A percentile compares a stretch with the other conserved stretches of the same genome.
These are phyloP conservation scores for Thaumetopoea pityocampa DNA, from an alignment of 1,140 invertebrate species.

Conservation along the genomic window DNA sequence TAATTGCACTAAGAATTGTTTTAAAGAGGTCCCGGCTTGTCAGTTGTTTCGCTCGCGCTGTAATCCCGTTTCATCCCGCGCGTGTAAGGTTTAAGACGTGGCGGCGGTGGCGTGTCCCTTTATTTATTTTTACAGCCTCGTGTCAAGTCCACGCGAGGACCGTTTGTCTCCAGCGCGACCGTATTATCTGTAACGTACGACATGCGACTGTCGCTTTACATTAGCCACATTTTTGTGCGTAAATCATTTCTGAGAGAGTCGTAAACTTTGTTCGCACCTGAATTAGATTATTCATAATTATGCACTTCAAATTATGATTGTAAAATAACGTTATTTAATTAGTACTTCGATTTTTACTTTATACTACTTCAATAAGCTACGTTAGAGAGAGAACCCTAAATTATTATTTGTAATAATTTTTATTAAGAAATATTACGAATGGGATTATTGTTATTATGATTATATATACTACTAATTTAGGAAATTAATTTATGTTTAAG, in stretches of 20 bases:
- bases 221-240: constrained; percentile 27
- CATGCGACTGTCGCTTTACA: constrained; percentile 30
- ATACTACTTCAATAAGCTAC: no score
- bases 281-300: not conserved
- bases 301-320: no score
- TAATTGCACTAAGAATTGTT: constrained; percentile 6
- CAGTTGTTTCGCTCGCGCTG: constrained; percentile 8
- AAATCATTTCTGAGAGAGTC: constrained; percentile 20
- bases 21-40: constrained; percentile 4
- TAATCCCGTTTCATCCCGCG: constrained; percentile 23
- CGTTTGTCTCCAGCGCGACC: constrained; percentile 33
- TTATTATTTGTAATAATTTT: no score
- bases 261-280: not conserved
- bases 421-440: no score
- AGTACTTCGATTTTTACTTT: no score
- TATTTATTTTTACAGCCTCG: constrained; percentile 44
- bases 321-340: no score
- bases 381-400: no score
- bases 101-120: constrained; percentile 21
- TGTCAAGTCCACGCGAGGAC: constrained; percentile 37
- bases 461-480: no score
- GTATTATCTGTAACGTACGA: constrained; percentile 33
- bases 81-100: constrained; percentile 22
- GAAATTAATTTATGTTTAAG: no score
- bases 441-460: no score